A percentile compares a stretch with the other conserved stretches of the same genome.
Evolutionary conservation across 2,113 vertebrate species (phyloP).

Genomic region (Camelus bactrianus): DNA sequence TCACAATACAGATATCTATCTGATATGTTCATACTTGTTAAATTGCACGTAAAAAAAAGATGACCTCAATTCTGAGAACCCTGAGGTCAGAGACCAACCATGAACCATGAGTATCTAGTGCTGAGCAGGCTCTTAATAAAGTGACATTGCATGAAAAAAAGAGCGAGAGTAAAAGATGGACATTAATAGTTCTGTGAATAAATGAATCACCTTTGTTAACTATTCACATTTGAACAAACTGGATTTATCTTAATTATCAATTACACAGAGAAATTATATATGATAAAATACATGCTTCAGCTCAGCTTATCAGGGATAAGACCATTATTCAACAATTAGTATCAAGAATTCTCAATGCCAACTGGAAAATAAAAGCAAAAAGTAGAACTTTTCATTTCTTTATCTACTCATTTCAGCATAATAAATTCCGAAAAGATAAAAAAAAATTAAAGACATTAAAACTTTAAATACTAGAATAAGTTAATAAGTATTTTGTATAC

Average conservation of each 20-base stretch:
- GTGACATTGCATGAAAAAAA: neutral
- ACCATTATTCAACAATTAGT: neutral
- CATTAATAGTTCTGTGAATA: neutral
- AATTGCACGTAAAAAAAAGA: neutral
- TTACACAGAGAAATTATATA: neutral
- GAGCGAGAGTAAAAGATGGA: neutral
- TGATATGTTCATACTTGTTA: neutral
- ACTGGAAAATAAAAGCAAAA: neutral
- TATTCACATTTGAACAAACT: neutral
- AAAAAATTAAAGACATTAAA: neutral
- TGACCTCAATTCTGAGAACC: neutral
- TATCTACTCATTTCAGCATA: neutral
- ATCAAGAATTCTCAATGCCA: neutral
- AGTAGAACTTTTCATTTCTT: neutral
- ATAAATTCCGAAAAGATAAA: neutral
- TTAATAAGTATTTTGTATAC: conserved; percentile 26
- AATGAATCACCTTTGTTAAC: neutral
- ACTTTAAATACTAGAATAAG: neutral
- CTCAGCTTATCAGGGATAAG: neutral
- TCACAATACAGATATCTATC: neutral
- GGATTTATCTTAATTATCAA: neutral
- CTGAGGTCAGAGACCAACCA: neutral
- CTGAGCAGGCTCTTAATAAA: neutral
- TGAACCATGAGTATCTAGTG: neutral
- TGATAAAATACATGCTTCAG: neutral